Percentiles rank a stretch among this genome's conserved stretches.
These are phyloP conservation scores for Rhinoraja longicauda DNA, from an alignment of 2,797 vertebrate species.

Conservation along the genomic window DNA sequence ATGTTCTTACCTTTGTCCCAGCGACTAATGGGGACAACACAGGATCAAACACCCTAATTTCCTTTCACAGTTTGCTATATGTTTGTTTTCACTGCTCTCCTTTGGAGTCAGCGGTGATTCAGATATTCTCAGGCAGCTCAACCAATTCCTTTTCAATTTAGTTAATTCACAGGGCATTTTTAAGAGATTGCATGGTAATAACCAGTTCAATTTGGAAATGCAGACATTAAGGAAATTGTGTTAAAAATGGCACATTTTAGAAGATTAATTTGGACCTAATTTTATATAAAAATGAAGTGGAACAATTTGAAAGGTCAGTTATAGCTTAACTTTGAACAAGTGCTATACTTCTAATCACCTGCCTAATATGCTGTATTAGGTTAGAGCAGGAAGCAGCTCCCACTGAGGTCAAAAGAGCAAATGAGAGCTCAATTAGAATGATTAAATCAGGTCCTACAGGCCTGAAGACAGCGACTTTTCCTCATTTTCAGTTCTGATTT, in stretches of 20 bases:
- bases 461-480: not conserved
- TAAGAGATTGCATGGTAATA: not conserved
- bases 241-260: not conserved
- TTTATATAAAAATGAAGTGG: conserved; percentile 11
- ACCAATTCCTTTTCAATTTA: not conserved
- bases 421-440: not conserved
- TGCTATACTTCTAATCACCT: not conserved
- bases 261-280: not conserved
- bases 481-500: conserved; percentile 17
- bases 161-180: not conserved
- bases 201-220: not conserved
- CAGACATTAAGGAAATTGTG: not conserved
- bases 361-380: not conserved
- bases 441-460: not conserved
- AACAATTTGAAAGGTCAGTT: not conserved
- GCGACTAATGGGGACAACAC: not conserved
- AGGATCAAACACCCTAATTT: not conserved
- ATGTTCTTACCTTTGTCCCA: not conserved
- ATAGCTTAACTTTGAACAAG: not conserved
- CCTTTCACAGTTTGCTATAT: not conserved
- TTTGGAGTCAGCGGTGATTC: not conserved
- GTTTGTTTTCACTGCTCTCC: not conserved
- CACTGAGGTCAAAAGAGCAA: conserved; percentile 11
- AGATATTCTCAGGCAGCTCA: not conserved
- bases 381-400: not conserved